phyloP scores from a whole-genome alignment of 35 echinoderm and acorn worm genomes.

The Holothuria glaberrima region DNA sequence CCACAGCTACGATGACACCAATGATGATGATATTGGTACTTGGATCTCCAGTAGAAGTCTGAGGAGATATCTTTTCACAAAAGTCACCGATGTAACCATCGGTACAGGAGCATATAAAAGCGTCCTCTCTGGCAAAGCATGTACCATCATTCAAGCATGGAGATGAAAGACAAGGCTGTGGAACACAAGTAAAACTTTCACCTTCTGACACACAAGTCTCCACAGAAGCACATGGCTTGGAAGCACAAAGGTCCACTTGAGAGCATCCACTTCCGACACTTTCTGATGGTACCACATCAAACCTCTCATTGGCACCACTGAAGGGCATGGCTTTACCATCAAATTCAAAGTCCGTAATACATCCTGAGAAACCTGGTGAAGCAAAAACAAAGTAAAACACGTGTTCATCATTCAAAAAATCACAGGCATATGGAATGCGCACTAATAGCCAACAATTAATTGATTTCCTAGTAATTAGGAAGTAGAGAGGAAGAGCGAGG shows the following conservation, averaged over 20 bases:
- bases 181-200: slow-evolving; percentile 52
- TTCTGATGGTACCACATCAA: slow-evolving; percentile 81
- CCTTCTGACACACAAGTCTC: slow-evolving; percentile 54
- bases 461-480: too few species aligned
- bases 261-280: slow-evolving; percentile 66
- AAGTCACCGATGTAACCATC: slow-evolving; percentile 53
- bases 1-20: slow-evolving; percentile 41
- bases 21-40: slow-evolving; percentile 14
- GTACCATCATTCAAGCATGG: slow-evolving; percentile 68
- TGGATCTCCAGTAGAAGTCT: background rate
- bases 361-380: slow-evolving; percentile 83
- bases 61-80: background rate
- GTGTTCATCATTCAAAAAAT: too few species aligned
- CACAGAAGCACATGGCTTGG: slow-evolving; percentile 55
- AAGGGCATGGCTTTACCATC: slow-evolving; percentile 86
- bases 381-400: slow-evolving; percentile 29
- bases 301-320: slow-evolving; percentile 82
- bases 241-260: slow-evolving; percentile 51
- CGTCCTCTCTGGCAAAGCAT: slow-evolving; percentile 18
- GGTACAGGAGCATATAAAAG: slow-evolving; percentile 45
- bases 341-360: slow-evolving; percentile 74
- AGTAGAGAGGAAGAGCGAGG: too few species aligned
- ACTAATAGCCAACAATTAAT: too few species aligned
- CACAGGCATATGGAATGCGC: too few species aligned
- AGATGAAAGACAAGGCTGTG: slow-evolving; percentile 40